phyloP scores from a whole-genome alignment of 2,888 invertebrate species.

The Eretmocerus hayati region DNA sequence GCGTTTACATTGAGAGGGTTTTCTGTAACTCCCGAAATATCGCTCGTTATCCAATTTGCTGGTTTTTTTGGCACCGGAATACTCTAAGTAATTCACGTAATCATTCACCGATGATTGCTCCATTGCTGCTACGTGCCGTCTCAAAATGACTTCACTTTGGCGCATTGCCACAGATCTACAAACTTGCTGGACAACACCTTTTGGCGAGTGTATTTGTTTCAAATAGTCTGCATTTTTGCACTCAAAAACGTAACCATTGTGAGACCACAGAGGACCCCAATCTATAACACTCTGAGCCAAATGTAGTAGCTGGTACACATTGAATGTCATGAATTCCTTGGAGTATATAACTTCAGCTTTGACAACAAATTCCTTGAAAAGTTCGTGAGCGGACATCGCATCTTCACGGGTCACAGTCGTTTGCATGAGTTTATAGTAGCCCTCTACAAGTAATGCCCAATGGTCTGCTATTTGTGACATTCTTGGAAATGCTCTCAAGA shows the following conservation, averaged over 20 bases:
- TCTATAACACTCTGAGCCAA: slow-evolving; percentile 5
- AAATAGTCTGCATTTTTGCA: background rate
- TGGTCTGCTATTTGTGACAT: background rate
- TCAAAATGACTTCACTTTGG: too few relatives aligned
- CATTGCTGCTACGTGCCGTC: too few relatives aligned
- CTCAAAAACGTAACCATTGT: background rate
- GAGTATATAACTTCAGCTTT: slow-evolving; percentile 4
- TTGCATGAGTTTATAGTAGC: slow-evolving; percentile 1
- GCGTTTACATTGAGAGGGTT: too few relatives aligned
- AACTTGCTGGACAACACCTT: background rate
- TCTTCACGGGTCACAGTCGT: background rate
- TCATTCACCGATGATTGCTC: too few relatives aligned
- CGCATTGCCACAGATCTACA: background rate
- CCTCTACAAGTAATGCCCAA: slow-evolving; percentile 8
- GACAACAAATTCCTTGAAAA: slow-evolving; percentile 2
- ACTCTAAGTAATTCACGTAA: too few relatives aligned
- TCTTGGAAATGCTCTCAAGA: background rate
- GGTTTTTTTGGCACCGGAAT: too few relatives aligned
- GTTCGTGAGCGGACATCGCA: background rate
- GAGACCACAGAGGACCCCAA: slow-evolving; percentile 7
- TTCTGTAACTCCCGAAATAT: too few relatives aligned
- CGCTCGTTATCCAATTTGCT: too few relatives aligned
- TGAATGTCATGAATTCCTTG: slow-evolving; percentile 6
- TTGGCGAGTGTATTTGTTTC: background rate
- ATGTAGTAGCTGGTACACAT: slow-evolving; percentile 9